Percentiles rank a stretch among this genome's conserved stretches.
Evolutionary conservation across 2,797 vertebrate species (phyloP).

Genomic region (Helicolenus hilgendorfi): DNA sequence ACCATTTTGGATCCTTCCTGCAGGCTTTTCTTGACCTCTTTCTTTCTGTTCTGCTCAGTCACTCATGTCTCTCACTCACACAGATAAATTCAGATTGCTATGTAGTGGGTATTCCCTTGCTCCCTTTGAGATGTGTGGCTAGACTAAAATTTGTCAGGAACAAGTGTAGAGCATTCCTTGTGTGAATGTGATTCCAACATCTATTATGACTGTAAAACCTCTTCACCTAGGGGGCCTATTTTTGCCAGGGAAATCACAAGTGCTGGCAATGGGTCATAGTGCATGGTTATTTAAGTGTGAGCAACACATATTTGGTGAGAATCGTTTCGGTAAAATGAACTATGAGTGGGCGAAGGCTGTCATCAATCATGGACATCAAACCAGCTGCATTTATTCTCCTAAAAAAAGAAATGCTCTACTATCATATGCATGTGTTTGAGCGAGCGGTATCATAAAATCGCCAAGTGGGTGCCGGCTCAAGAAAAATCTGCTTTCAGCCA

Average conservation of each 20-base stretch:
- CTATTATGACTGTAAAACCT: background rate
- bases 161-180: background rate
- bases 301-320: background rate
- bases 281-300: background rate
- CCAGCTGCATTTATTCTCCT: slow-evolving; percentile 23
- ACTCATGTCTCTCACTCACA: background rate
- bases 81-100: background rate
- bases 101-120: background rate
- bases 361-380: slow-evolving; percentile 44
- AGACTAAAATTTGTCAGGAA: background rate
- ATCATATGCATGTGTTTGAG: slow-evolving; percentile 2
- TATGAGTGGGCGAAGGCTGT: background rate
- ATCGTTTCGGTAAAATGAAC: background rate
- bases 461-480: slow-evolving; percentile 26
- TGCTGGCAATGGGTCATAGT: background rate
- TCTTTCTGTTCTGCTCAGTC: slow-evolving; percentile 17
- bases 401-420: slow-evolving; percentile 3
- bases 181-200: background rate
- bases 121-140: background rate
- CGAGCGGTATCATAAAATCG: slow-evolving; percentile 40
- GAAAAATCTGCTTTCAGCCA: slow-evolving; percentile 56
- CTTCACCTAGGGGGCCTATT: background rate
- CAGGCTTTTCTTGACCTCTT: slow-evolving; percentile 19
- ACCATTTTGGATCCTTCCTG: slow-evolving; percentile 42
- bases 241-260: background rate